phyloP scores from a whole-genome alignment of 2,797 vertebrate species.

The Gadopsis marmoratus region DNA sequence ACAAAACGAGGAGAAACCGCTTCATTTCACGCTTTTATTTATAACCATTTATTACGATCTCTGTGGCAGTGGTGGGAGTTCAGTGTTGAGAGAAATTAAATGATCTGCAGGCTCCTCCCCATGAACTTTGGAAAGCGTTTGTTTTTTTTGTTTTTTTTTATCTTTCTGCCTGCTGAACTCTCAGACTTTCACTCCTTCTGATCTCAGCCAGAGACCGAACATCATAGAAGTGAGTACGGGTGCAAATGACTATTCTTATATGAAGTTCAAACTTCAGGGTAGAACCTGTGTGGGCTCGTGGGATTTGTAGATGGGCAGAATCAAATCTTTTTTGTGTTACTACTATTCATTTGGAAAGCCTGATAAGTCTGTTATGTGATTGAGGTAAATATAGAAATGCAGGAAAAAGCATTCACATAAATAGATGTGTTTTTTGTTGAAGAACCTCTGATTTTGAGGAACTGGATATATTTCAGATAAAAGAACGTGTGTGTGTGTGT shows the following conservation, averaged over 20 bases:
- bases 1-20: background rate
- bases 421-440: background rate
- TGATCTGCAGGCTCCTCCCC: constrained; percentile 72
- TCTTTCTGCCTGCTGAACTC: background rate
- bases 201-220: constrained; percentile 18
- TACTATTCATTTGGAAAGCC: no score
- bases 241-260: background rate
- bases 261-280: background rate
- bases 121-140: constrained; percentile 73
- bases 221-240: constrained; percentile 52
- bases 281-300: background rate
- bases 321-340: no score
- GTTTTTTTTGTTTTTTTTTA: background rate
- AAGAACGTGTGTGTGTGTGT: no score
- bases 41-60: no score
- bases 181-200: constrained; percentile 18
- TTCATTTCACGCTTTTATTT: no score
- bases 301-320: no score
- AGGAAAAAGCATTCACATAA: no score
- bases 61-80: background rate
- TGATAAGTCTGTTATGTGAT: no score
- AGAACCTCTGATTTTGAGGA: background rate
- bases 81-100: constrained; percentile 2
- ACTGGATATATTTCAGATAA: background rate
- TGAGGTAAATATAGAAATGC: no score